Percentiles rank a stretch among this genome's conserved stretches.
These are phyloP conservation scores for Aphelinus certus DNA, from an alignment of 1,140 invertebrate genomes.

Conservation along the genomic window DNA sequence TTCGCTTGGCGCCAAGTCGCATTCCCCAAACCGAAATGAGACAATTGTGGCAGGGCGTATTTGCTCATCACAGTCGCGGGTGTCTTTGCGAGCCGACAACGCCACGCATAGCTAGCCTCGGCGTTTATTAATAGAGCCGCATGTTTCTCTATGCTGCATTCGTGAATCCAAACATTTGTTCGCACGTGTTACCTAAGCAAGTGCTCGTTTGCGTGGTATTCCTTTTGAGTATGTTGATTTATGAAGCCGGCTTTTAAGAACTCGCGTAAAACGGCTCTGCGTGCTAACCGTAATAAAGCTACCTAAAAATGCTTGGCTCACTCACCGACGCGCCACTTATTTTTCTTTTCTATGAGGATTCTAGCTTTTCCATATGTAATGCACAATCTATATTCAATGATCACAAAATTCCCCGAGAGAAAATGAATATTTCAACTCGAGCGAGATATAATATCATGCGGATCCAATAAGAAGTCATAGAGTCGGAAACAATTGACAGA, in stretches of 20 bases:
- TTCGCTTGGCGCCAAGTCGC: no score
- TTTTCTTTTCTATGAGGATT: background rate
- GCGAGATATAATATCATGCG: no score
- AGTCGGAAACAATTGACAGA: no score
- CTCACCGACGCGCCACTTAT: background rate
- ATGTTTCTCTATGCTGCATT: constrained; percentile 47
- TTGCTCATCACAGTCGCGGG: no score
- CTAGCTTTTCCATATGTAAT: no score
- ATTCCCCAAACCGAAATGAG: no score
- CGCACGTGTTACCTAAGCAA: constrained; percentile 51
- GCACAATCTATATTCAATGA: no score
- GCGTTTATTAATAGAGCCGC: constrained; percentile 54
- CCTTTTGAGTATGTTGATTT: constrained; percentile 55
- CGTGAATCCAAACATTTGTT: constrained; percentile 52
- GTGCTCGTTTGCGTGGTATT: constrained; percentile 35
- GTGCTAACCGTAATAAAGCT: constrained; percentile 3
- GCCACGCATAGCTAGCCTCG: background rate
- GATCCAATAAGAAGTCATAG: no score
- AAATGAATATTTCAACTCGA: no score
- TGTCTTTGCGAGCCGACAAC: no score
- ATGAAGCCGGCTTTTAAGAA: constrained; percentile 49
- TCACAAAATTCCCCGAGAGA: no score
- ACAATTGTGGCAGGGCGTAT: no score
- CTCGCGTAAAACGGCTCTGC: constrained; percentile 43
- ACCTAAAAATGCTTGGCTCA: background rate